These are phyloP conservation scores for Nannoperca australis DNA, from an alignment of 2,797 vertebrate genomes.

Conservation along the genomic window DNA sequence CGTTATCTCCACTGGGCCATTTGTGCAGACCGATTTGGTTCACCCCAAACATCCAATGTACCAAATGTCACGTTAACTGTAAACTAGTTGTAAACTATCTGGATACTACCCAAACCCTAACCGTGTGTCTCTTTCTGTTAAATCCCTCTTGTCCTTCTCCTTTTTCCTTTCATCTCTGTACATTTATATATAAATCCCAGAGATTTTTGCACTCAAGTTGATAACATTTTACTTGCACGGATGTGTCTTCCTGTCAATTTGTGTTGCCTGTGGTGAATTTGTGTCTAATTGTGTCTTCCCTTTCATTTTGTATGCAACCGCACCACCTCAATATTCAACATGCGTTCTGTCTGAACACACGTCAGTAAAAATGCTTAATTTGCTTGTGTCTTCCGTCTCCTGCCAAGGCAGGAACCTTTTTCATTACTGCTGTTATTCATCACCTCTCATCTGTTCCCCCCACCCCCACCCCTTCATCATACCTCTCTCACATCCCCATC, in stretches of 20 bases:
- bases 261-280: not conserved
- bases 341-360: not conserved
- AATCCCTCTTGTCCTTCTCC: not conserved
- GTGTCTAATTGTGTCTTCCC: not conserved
- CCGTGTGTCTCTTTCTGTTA: not conserved
- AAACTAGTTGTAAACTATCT: not conserved
- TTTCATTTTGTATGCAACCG: not conserved
- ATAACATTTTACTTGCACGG: not conserved
- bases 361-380: not conserved
- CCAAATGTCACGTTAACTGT: not conserved
- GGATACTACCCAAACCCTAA: no score
- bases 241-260: not conserved
- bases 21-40: not conserved
- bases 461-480: conserved; percentile 36
- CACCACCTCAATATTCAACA: not conserved
- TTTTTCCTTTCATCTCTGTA: not conserved
- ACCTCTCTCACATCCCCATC: conserved; percentile 44
- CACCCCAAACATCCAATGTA: not conserved
- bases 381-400: conserved; percentile 5
- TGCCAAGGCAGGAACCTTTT: conserved; percentile 35
- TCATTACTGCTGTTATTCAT: conserved; percentile 70
- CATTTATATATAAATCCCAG: not conserved
- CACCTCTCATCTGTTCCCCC: conserved; percentile 58
- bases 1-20: not conserved
- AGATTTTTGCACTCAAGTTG: not conserved